phyloP scores from a whole-genome alignment of 1,140 invertebrate species.

The Drosophila parabipectinata region DNA sequence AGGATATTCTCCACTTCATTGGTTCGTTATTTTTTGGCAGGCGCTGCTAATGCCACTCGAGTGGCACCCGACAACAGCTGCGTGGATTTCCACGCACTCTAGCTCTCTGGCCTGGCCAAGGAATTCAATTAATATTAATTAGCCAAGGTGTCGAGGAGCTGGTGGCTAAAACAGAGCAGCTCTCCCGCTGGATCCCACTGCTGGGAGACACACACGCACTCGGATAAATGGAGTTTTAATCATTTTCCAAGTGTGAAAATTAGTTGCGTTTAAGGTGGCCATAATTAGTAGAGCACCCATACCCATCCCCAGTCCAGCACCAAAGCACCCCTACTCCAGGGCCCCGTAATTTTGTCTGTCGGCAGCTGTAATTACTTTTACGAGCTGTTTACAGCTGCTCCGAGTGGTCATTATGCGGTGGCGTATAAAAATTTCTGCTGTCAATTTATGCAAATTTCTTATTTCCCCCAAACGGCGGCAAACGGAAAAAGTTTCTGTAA shows the following conservation, averaged over 20 bases:
- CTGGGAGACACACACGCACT: conserved; percentile 20
- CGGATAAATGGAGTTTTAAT: conserved; percentile 80
- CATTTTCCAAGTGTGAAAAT: conserved; percentile 83
- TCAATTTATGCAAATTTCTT: conserved; percentile 84
- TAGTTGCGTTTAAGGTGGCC: conserved; percentile 80
- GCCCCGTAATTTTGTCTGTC: conserved; percentile 6
- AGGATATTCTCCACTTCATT: conserved; percentile 26
- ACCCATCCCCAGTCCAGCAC: conserved; percentile 3
- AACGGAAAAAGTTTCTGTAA: conserved; percentile 41
- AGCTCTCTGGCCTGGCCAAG: conserved; percentile 42
- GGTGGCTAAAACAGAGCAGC: conserved; percentile 31
- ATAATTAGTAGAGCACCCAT: conserved; percentile 63
- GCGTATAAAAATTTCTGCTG: conserved; percentile 60
- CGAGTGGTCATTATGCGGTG: conserved; percentile 77
- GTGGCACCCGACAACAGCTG: conserved; percentile 63
- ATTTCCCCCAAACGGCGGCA: conserved; percentile 31
- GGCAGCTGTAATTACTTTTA: conserved; percentile 79
- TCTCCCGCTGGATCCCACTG: conserved; percentile 56
- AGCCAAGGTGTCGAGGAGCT: conserved; percentile 74
- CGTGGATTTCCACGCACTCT: conserved; percentile 59
- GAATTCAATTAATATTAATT: conserved; percentile 83
- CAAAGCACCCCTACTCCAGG: background rate
- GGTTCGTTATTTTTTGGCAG: conserved; percentile 49
- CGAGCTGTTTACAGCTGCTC: conserved; percentile 83
- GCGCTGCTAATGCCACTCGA: conserved; percentile 66